phyloP scores from a whole-genome alignment of 2,797 vertebrate genomes.

The Kryptolebias ocellatus region DNA sequence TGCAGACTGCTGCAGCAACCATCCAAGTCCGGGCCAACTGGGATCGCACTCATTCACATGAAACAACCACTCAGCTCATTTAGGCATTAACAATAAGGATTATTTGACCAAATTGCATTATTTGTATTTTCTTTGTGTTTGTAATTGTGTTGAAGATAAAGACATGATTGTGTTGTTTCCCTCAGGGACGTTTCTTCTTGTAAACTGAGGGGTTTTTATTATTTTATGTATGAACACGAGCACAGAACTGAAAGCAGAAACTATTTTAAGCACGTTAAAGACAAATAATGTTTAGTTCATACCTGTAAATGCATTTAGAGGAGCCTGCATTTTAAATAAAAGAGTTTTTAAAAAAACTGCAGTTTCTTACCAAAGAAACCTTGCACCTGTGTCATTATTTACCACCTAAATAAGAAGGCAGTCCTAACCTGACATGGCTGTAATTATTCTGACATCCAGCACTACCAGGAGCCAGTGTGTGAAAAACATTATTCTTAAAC shows the following conservation, averaged over 20 bases:
- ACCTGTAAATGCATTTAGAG: not conserved
- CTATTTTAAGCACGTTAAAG: not conserved
- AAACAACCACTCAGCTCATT: slow-evolving; percentile 33
- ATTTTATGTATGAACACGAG: not conserved
- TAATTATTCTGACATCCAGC: too few species aligned
- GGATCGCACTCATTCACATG: slow-evolving; percentile 20
- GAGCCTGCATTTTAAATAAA: too few species aligned
- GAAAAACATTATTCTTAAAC: too few species aligned
- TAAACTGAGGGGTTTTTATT: not conserved
- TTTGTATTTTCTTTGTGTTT: slow-evolving; percentile 14
- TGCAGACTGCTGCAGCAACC: slow-evolving; percentile 29
- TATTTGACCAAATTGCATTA: slow-evolving; percentile 37
- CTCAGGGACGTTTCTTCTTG: not conserved
- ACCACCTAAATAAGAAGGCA: too few species aligned
- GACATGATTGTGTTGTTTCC: slow-evolving; percentile 9
- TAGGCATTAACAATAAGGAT: slow-evolving; percentile 24
- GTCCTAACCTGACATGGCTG: too few species aligned
- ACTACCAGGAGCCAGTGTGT: too few species aligned
- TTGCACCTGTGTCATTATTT: too few species aligned
- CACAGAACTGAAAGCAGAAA: not conserved
- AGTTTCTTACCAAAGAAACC: too few species aligned
- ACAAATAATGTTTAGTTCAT: not conserved
- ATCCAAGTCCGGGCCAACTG: slow-evolving; percentile 33
- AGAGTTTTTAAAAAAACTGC: too few species aligned
- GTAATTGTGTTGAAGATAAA: slow-evolving; percentile 27